A percentile compares a stretch with the other conserved stretches of the same genome.
Conservation (phyloP, 1,140 invertebrate species). For the Asobara japonica region DNA sequence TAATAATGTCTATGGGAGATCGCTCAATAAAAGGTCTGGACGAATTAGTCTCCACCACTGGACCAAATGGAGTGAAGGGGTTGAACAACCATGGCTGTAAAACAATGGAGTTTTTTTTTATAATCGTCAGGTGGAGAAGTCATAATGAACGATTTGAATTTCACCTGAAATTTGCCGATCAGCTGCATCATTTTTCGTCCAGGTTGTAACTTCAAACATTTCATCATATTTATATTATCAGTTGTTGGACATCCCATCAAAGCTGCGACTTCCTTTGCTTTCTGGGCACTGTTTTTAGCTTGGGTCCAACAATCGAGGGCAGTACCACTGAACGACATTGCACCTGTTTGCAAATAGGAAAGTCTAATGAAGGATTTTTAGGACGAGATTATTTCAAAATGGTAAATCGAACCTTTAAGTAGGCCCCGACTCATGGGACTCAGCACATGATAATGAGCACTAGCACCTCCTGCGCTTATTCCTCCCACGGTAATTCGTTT, state of each 20-base stretch:
- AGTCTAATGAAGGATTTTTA: no score
- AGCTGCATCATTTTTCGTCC: slow-evolving; percentile 64
- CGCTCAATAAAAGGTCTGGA: slow-evolving; percentile 64
- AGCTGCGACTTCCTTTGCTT: slow-evolving; percentile 71
- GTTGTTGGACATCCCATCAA: slow-evolving; percentile 73
- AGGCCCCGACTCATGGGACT: slow-evolving; percentile 59
- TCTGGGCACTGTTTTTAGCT: slow-evolving; percentile 70
- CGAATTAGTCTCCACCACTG: slow-evolving; percentile 63
- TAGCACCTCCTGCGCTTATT: slow-evolving; percentile 77
- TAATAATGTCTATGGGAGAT: slow-evolving; percentile 66
- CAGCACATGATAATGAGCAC: slow-evolving; percentile 75
- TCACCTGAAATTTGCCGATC: slow-evolving; percentile 54
- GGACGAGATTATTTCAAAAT: no score
- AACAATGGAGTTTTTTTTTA: no score
- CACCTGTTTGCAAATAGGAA: no score
- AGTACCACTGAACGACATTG: slow-evolving; percentile 79
- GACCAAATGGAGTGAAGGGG: slow-evolving; percentile 67
- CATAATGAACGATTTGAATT: no score
- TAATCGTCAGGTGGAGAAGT: no score
- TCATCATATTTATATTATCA: slow-evolving; percentile 67
- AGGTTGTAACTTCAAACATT: slow-evolving; percentile 73
- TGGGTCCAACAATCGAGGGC: slow-evolving; percentile 76
- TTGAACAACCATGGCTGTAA: slow-evolving; percentile 16
- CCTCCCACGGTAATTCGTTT: slow-evolving; percentile 76
- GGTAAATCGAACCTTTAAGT: not conserved